phyloP scores from a whole-genome alignment of 2,113 vertebrate genomes.

The Sminthopsis crassicaudata region DNA sequence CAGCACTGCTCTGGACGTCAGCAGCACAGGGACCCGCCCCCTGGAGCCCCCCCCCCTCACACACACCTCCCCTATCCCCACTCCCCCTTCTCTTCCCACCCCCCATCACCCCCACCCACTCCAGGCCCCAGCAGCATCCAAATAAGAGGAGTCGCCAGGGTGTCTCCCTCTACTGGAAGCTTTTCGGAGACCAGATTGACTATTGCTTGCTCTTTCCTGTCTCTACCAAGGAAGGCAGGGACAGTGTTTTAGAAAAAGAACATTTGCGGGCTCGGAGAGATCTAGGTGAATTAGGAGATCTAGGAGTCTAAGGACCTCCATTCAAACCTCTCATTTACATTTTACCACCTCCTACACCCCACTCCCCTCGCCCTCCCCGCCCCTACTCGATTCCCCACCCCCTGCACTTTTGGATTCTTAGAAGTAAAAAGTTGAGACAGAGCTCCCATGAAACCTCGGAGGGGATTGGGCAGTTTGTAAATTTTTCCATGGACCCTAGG shows the following conservation, averaged over 20 bases:
- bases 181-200: neutral
- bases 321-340: neutral
- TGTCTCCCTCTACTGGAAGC: constrained; percentile 87
- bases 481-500: constrained; percentile 43
- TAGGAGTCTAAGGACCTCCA: neutral
- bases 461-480: neutral
- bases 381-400: no score
- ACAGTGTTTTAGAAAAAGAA: neutral
- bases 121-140: constrained; percentile 61
- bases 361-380: neutral
- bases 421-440: neutral
- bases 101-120: constrained; percentile 68
- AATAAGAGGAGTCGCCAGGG: constrained; percentile 71
- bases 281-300: neutral
- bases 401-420: neutral
- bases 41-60: constrained; percentile 76
- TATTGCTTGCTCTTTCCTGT: constrained; percentile 16
- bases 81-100: constrained; percentile 66
- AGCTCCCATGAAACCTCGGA: constrained; percentile 5
- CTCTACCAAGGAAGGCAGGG: neutral
- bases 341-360: neutral
- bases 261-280: neutral
- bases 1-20: constrained; percentile 80
- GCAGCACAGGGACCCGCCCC: constrained; percentile 79
- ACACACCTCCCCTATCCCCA: constrained; percentile 76